Conservation (phyloP, 1,140 invertebrate genomes). For the Lepidurus packardi region DNA sequence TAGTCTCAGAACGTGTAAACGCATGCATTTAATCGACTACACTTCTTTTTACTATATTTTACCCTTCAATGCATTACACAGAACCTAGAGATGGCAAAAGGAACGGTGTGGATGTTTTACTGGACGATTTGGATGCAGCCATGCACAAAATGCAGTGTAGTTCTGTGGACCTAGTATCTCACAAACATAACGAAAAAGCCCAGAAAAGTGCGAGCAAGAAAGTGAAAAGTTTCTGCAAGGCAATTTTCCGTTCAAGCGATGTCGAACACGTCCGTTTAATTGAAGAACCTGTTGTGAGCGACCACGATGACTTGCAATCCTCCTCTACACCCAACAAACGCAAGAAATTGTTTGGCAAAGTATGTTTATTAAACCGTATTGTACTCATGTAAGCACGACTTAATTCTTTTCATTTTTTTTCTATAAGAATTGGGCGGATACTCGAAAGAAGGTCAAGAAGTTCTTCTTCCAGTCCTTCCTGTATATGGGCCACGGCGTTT, state of each 20-base stretch:
- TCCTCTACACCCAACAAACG: neutral
- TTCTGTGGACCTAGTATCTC: neutral
- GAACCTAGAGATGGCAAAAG: neutral
- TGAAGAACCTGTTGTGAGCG: neutral
- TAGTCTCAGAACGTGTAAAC: neutral
- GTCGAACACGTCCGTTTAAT: conserved; percentile 6
- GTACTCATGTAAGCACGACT: neutral
- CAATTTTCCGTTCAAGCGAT: conserved; percentile 1
- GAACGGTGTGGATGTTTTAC: neutral
- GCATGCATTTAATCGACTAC: neutral
- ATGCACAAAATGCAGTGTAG: conserved; percentile 5
- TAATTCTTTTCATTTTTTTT: neutral
- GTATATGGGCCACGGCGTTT: conserved; percentile 4
- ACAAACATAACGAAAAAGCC: neutral
- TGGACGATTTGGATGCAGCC: conserved; percentile 1
- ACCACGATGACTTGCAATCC: conserved; percentile 12
- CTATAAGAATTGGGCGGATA: neutral
- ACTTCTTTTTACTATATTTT: neutral
- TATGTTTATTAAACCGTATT: neutral
- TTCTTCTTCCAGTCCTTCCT: neutral
- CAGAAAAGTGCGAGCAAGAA: conserved; percentile 10
- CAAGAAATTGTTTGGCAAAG: neutral
- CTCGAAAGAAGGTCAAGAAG: conserved; percentile 8
- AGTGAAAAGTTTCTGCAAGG: conserved; percentile 15
- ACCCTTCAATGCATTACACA: neutral